phyloP scores from a whole-genome alignment of 2,888 invertebrate genomes.

The Parnassius mnemosyne region DNA sequence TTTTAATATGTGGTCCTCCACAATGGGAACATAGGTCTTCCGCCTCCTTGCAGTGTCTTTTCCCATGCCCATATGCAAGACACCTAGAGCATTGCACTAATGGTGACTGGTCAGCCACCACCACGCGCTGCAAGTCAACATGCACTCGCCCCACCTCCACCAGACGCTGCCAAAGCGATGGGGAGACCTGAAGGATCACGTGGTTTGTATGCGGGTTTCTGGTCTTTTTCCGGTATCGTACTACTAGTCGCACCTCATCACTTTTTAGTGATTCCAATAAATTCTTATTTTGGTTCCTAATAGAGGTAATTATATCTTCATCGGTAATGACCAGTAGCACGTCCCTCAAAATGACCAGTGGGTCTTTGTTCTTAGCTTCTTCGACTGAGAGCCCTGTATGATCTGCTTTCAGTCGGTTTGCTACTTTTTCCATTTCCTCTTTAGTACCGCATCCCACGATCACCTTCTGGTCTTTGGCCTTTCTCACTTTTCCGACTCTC shows the following conservation, averaged over 20 bases:
- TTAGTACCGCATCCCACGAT: background rate
- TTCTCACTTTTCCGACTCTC: background rate
- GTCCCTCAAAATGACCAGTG: background rate
- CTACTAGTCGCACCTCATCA: background rate
- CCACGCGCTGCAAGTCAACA: background rate
- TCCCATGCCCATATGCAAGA: background rate
- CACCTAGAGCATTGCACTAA: background rate
- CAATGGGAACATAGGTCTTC: background rate
- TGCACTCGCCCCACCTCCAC: background rate
- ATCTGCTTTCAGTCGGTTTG: background rate
- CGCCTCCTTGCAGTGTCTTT: background rate
- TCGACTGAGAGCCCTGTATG: no score
- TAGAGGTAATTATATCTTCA: background rate
- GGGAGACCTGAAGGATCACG: background rate
- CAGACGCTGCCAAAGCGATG: background rate
- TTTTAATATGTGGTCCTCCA: background rate
- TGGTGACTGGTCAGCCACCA: background rate
- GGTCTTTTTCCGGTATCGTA: background rate
- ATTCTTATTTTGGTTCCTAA: background rate
- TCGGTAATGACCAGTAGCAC: background rate
- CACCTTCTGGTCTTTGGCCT: background rate
- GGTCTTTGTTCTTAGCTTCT: background rate
- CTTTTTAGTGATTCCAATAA: background rate
- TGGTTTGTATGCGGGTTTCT: background rate
- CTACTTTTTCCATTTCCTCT: background rate